Evolutionary conservation across 2,113 vertebrate species (phyloP), one percentile per base, ranked within the genome.

Genomic region (Genyomyrus donnyi): DNA sequence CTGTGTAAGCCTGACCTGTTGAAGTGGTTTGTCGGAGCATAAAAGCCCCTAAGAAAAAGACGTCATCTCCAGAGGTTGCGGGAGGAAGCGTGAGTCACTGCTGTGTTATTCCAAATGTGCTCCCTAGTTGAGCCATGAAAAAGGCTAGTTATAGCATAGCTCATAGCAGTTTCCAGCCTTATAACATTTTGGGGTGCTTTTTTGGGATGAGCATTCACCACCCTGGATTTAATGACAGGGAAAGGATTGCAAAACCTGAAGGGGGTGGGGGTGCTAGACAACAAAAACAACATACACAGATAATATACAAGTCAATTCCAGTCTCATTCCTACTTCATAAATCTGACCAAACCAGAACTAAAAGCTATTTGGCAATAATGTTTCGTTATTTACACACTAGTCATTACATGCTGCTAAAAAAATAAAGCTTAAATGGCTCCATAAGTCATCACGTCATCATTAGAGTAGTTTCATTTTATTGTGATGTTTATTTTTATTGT

Each of bases 61-160:
- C 45, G 31, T 48, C 39, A 27, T 88, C 88, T 53, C n/a, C 84
- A 46, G 90, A 70, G 80, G 86, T 58, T 88, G 53, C 31, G 83
- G 70, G 88, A 90, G 74, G 58, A 90, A 89, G 10, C 31, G 45
- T 91, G 91, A 93, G 88, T 91, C 89, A 91, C 89, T 74, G 90
- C 66, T 62, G 4, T 42, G 87, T 88, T 90, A 91, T 91, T 90
- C 85, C 35, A 46, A 6, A 31, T 90, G 90, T 80, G 87, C 84
- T 90, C 89, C 49, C 89, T 80, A 62, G 10, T 42, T 62, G 27
- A 24, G 74, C 70, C 27, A 10, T 58, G 52, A 27, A 89, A 85
- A 42, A 48, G 45, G 10, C 31, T 49, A 56, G 49, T 80, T 19
- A 56, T n/a, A 35, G 48, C 48, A 35, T 2, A 5, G 27, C 70